Conservation (phyloP, 2,888 invertebrate species). For the Acleris laterana region DNA sequence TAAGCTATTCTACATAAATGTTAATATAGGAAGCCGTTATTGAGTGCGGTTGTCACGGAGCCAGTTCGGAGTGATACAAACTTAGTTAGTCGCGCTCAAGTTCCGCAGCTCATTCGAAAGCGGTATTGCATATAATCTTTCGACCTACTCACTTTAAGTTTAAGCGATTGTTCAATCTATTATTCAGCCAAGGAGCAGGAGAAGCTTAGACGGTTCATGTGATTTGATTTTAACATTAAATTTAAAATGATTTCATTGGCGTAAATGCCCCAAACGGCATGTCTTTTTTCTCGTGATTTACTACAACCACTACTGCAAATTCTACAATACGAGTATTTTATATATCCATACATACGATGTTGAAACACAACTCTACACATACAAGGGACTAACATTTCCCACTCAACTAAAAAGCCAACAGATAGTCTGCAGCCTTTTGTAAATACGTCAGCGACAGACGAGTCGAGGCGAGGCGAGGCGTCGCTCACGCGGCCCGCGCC, state of each 20-base stretch:
- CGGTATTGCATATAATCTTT: conserved; percentile 31
- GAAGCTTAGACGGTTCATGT: no score
- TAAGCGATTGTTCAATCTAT: no score
- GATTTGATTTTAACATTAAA: no score
- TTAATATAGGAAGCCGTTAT: conserved; percentile 24
- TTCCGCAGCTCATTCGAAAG: conserved; percentile 25
- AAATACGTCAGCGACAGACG: conserved; percentile 31
- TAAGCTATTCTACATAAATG: conserved; percentile 16
- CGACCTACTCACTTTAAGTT: not conserved
- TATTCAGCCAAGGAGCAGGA: no score
- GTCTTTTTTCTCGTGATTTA: no score
- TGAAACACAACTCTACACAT: not conserved
- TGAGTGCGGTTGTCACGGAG: conserved; percentile 27
- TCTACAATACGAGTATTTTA: not conserved
- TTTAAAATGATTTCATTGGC: no score
- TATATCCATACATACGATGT: not conserved
- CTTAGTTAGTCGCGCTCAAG: conserved; percentile 27
- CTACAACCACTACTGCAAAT: no score
- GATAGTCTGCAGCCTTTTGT: conserved; percentile 25
- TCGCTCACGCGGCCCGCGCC: conserved; percentile 36
- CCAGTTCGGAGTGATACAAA: conserved; percentile 26
- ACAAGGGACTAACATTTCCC: not conserved
- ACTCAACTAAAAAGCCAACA: conserved; percentile 8
- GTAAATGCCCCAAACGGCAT: no score
- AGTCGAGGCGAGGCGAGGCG: conserved; percentile 23